Conservation (phyloP, 2,797 vertebrate species). For the Silurus lanzhouensis region DNA sequence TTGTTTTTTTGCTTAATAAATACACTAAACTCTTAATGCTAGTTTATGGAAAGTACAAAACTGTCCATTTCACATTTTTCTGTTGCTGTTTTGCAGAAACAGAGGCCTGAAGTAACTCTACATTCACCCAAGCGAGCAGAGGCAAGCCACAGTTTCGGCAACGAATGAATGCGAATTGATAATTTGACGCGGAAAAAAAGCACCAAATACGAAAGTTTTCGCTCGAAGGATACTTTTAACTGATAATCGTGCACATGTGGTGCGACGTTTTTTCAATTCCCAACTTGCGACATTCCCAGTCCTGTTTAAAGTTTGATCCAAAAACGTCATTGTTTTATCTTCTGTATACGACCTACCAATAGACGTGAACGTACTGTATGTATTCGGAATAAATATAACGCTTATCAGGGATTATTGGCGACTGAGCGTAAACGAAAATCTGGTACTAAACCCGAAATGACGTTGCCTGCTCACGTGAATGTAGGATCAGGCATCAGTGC, state of each 20-base stretch:
- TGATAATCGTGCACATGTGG: neutral
- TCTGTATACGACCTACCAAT: neutral
- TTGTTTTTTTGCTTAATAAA: neutral
- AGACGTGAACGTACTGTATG: neutral
- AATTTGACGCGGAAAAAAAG: neutral
- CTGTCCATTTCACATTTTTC: slow-evolving; percentile 36
- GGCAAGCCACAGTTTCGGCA: neutral
- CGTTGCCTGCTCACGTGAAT: slow-evolving; percentile 9
- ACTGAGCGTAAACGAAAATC: neutral
- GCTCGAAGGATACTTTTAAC: neutral
- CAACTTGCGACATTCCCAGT: neutral
- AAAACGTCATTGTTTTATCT: neutral
- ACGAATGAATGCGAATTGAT: neutral
- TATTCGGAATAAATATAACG: neutral
- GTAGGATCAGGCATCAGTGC: slow-evolving; percentile 38
- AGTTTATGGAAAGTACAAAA: slow-evolving; percentile 8
- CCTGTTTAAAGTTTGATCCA: neutral
- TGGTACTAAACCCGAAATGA: neutral
- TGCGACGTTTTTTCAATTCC: neutral
- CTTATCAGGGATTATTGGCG: neutral
- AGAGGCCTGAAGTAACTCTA: slow-evolving; percentile 45
- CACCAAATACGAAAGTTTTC: too few species aligned
- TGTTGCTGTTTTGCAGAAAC: slow-evolving; percentile 50
- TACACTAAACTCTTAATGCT: neutral
- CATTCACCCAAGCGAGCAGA: neutral